Percentiles rank a stretch among this genome's conserved stretches.
These are phyloP conservation scores for Balearica regulorum DNA, from an alignment of 2,797 vertebrate species.

Conservation along the genomic window DNA sequence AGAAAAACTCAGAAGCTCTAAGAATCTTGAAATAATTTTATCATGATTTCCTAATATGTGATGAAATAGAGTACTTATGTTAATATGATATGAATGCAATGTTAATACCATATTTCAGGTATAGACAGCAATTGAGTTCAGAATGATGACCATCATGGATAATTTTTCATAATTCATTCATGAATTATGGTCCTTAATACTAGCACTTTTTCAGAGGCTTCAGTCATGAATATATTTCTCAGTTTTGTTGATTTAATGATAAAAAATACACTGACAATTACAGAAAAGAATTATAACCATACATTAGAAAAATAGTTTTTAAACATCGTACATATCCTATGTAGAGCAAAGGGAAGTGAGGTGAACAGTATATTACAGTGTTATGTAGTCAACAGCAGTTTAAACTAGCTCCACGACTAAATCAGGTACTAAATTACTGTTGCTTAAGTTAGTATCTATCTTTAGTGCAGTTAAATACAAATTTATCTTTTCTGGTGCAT, in stretches of 20 bases:
- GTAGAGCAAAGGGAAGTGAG: not conserved
- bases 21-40: not conserved
- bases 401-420: not conserved
- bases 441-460: not conserved
- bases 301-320: not conserved
- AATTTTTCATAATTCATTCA: not conserved
- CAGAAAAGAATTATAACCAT: not conserved
- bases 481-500: not conserved
- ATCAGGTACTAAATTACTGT: not conserved
- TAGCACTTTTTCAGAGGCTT: not conserved
- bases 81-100: not conserved
- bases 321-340: not conserved
- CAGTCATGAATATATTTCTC: not conserved
- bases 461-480: not conserved
- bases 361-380: not conserved
- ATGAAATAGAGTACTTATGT: not conserved
- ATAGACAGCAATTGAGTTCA: not conserved
- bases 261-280: not conserved
- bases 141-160: not conserved
- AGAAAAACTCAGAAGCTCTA: not conserved
- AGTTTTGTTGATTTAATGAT: not conserved
- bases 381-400: not conserved
- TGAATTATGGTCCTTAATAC: not conserved
- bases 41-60: rapidly evolving
- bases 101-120: not conserved